phyloP scores from a whole-genome alignment of 2,888 invertebrate genomes.

The Pandemis heparana region DNA sequence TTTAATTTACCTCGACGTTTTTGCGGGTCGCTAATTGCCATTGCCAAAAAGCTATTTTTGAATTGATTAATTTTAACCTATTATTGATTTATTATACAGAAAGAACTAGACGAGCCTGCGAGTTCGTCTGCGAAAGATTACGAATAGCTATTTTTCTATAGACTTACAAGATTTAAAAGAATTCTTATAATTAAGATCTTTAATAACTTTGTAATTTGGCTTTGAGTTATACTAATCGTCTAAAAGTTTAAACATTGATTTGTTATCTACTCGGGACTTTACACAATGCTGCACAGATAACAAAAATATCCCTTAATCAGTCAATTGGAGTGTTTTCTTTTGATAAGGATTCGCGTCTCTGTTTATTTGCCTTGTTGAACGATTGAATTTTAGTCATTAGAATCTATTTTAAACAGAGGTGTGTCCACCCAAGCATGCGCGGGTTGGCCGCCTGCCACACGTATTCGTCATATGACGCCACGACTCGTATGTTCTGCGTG shows the following conservation, averaged over 20 bases:
- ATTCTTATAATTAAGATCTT: too few relatives aligned
- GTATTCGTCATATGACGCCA: constrained; percentile 15
- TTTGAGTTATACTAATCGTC: background rate
- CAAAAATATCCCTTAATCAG: background rate
- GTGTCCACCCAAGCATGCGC: constrained; percentile 25
- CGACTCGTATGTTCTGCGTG: too few relatives aligned
- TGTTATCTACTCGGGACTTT: background rate
- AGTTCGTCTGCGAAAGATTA: too few relatives aligned
- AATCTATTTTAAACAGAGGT: constrained; percentile 24
- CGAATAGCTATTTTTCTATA: too few relatives aligned
- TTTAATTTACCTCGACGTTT: too few relatives aligned
- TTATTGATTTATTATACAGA: too few relatives aligned
- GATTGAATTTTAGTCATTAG: background rate
- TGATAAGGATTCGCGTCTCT: background rate
- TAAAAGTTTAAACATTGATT: background rate
- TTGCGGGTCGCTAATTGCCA: too few relatives aligned
- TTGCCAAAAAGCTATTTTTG: too few relatives aligned
- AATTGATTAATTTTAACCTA: too few relatives aligned
- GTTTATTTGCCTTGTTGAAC: background rate
- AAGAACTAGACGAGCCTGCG: too few relatives aligned
- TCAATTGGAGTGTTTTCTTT: background rate
- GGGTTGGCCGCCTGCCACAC: constrained; percentile 35
- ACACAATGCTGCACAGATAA: background rate
- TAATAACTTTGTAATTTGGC: too few relatives aligned
- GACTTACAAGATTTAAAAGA: too few relatives aligned